Base-by-base conservation (phyloP, 2,797 vertebrate genomes). In the Peromyscus aztecus region DNA sequence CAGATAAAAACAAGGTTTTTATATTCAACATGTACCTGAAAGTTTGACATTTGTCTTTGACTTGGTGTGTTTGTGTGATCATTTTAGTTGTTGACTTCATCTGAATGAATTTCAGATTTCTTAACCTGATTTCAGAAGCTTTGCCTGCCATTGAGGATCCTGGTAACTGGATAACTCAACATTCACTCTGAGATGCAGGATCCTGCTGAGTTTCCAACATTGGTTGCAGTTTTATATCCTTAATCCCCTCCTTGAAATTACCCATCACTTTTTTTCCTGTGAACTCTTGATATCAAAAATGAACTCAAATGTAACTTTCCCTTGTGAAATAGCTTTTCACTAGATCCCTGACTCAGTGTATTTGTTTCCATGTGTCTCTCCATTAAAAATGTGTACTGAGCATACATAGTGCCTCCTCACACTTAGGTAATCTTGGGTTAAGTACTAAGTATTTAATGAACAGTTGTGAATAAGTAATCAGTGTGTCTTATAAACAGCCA, bases 391-490 rank as follows among this genome's bases (percentile, higher is more conserved):
- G 24, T 86, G 21, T 40, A 43, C 3, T 84, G 67, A 40, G 31
- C 31, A 34, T 10, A 78, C 5, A 59, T 84, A 57, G 40, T 80
- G 1, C 31, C 73, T 63, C 46, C 17, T 88, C 31, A 94, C 1
- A n/a, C 19, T 1, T 57, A 75, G 13, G 23, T 46, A 17, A 76
- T 23, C 85, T 93, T 83, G 10, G 23, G 2, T 0, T 43, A 95
- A 94, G 73, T 75, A 46, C 14, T 27, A 88, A 83, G 1, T 17
- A 55, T 43, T 89, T 63, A 91, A 24, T 88, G 23, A 93, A 67
- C 67, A 78, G 67, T 89, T 90, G 7, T 75, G 40, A 91, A 89
- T 75, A 61, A 85, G 27, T 67, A 77, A 76, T 88, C 46, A 67
- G 31, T 88, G 8, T 11, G 76, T 43, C 8, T 67, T 87, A 12